Percentiles rank a stretch among this genome's conserved stretches.
phyloP scores from a whole-genome alignment of 2,888 invertebrate genomes.

The Aphidoletes aphidimyza region DNA sequence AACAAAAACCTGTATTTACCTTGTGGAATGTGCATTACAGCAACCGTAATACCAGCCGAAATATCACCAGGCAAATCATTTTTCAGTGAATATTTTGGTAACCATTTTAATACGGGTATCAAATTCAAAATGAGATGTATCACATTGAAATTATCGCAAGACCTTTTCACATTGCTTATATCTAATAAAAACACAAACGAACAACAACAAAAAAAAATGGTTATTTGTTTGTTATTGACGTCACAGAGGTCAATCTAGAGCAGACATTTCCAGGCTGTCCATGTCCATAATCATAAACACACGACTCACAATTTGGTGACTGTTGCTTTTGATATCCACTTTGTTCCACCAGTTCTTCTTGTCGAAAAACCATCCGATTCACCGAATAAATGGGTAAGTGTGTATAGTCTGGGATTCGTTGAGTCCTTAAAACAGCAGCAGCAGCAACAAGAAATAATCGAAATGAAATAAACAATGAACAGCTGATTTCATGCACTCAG shows the following conservation, averaged over 20 bases:
- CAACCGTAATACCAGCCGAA: constrained; percentile 85
- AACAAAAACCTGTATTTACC: constrained; percentile 64
- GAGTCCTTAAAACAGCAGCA: background rate
- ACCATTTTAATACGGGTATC: constrained; percentile 73
- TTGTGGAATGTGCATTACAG: constrained; percentile 87
- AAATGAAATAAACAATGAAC: background rate
- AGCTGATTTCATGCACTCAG: too few species aligned
- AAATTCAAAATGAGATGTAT: constrained; percentile 58
- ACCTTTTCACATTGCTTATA: background rate
- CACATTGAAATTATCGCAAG: constrained; percentile 31
- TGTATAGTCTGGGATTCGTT: background rate
- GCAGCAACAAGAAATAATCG: background rate
- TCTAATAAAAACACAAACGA: constrained; percentile 1
- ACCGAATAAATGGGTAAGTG: constrained; percentile 55
- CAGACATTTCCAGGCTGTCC: too few species aligned
- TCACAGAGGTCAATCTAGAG: too few species aligned
- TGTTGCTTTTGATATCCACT: background rate
- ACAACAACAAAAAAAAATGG: background rate
- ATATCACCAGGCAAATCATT: constrained; percentile 75
- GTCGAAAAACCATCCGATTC: constrained; percentile 54
- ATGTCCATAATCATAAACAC: too few species aligned
- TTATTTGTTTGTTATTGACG: too few species aligned
- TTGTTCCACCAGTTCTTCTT: constrained; percentile 31
- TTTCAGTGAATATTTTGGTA: constrained; percentile 72
- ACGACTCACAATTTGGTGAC: background rate